Evolutionary conservation across 2,113 vertebrate species (phyloP), one percentile per base, ranked within the genome.

Genomic region (Rhagologus leucostigma): DNA sequence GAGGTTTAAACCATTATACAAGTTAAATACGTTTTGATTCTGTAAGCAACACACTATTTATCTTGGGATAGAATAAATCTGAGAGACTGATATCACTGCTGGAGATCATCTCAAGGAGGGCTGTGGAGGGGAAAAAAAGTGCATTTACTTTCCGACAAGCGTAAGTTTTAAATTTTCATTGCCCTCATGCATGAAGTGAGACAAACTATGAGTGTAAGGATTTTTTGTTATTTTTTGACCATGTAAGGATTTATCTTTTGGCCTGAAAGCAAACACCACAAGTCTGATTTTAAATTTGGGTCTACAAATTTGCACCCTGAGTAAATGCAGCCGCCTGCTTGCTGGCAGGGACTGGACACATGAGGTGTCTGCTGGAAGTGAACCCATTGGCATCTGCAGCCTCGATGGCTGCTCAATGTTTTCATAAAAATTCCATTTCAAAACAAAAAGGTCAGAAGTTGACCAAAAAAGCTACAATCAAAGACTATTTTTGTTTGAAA

Each of bases 61-160:
- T 96, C 83, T 89, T 96, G 50, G 90, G 92, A 92, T 93, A 95
- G 79, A 92, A 67, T 90, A 95, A 97, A 94, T 95, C 85, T 89
- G 76, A 65, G 84, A 76, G 76, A 15, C 73, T 89, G 85, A 78
- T 91, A 78, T 64, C 64, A 33, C 44, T 94, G 65, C 73, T 13
- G 26, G 76, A 93, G 68, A 86, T 93, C 88, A 88, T 90, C 80
- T 84, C 68, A 73, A 89, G 76, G 87, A 88, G 60, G 60, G 29
- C 7, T 89, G 44, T 47, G 73, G 26, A 69, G 39, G 52, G 18
- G 3, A 13, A 46, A 83, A 57, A 87, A 42, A 52, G 2, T 23
- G 11, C 71, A 35, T 42, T 81, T 42, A 79, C 46, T 93, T 86
- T 79, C 49, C 68, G 56, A 86, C 52, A 89, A 50, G 60, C 1